Evolutionary conservation across 2,113 vertebrate genomes (phyloP), one percentile per base, ranked within the genome.

Genomic region (Saimiri boliviensis): DNA sequence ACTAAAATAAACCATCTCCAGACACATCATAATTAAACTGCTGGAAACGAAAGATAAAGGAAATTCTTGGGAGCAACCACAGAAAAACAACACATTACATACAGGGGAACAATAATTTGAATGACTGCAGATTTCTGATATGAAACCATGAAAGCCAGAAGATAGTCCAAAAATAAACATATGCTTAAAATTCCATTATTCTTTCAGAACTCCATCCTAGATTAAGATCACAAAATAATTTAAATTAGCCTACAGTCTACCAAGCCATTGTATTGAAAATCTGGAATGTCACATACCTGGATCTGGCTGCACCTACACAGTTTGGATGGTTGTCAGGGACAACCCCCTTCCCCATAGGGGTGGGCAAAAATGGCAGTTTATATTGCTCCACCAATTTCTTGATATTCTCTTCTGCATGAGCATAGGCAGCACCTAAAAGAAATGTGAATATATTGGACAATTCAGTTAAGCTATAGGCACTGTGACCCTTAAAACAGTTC

Each of bases 281-380:
- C 27, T 89, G 56, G 70, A 25, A 95, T 49, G 66, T 88, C 93
- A 98, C 94, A 35, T 92, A 99, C 99, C 92, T 99, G 91, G 99
- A 99, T 97, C 99, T 99, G 84, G 99, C 99, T 86, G 99, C 99
- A 90, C 99, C 98, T 76, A 99, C 99, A 98, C 99, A 99, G 91
- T 99, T 99, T 54, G 98, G 99, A 97, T 99, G 99, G 97, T 99
- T 98, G 97, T 99, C 99, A 47, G 99, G 99, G 87, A 99, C 98
- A 80, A 99, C 99, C 45, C 99, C 99, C 97, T 99, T 99, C 23
- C 99, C 99, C 99, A 99, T 99, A 6, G 99, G 99, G 0, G 99
- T 99, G 95, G 99, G 99, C 96, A 99, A 98, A 98, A 99, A 99
- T 4, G 99, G 99, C 91, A 99, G 63, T 6, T 99, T 98, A 91